phyloP scores from a whole-genome alignment of 2,113 vertebrate genomes.

The Scopus umbretta region DNA sequence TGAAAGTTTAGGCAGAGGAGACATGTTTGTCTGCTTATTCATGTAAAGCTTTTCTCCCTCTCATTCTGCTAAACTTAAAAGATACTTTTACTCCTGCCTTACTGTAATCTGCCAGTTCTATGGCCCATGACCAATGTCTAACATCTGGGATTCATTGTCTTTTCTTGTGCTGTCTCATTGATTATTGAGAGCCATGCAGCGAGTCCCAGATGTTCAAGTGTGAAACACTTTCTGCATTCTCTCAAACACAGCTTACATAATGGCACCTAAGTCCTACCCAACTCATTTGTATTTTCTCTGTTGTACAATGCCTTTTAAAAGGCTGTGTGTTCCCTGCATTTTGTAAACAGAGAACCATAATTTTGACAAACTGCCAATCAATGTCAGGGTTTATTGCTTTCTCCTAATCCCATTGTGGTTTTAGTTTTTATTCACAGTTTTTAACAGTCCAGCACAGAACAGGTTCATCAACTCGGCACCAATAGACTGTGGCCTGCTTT shows the following conservation, averaged over 20 bases:
- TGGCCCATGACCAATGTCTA: background rate
- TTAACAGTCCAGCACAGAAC: background rate
- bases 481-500: background rate
- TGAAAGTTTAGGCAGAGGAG: background rate
- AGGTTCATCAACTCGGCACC: background rate
- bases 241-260: background rate
- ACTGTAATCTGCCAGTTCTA: background rate
- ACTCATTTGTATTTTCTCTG: background rate
- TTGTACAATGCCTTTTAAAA: background rate
- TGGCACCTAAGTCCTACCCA: background rate
- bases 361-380: background rate
- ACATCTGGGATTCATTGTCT: background rate
- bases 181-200: background rate
- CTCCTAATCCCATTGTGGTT: background rate
- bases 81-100: background rate
- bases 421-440: background rate
- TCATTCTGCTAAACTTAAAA: background rate
- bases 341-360: background rate
- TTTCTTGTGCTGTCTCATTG: background rate
- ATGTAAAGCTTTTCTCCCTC: background rate
- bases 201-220: conserved; percentile 23
- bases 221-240: background rate
- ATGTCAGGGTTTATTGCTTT: background rate
- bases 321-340: background rate
- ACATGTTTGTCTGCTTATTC: background rate